Evolutionary conservation across 2,888 invertebrate genomes (phyloP).

Genomic region (Dicyrtoma fusca): DNA sequence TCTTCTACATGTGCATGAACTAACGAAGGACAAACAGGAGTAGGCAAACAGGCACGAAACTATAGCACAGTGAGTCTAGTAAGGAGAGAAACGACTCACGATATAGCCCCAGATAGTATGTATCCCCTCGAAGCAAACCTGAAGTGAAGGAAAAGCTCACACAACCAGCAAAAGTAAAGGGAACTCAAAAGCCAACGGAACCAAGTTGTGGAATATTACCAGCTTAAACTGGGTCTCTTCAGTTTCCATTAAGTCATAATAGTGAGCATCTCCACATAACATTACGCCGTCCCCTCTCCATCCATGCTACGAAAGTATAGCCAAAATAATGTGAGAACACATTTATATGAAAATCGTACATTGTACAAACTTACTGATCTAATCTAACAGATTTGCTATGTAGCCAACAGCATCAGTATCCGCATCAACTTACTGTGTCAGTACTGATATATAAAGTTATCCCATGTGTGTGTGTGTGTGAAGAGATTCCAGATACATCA

Average conservation of each 20-base stretch:
- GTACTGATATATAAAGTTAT: too few relatives aligned
- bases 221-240: conserved; percentile 34
- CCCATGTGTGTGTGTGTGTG: too few relatives aligned
- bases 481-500: too few relatives aligned
- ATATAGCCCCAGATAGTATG: too few relatives aligned
- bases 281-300: not conserved
- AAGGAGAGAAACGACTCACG: not conserved
- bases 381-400: too few relatives aligned
- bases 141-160: not conserved
- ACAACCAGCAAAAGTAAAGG: not conserved
- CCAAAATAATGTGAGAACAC: too few relatives aligned
- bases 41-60: not conserved
- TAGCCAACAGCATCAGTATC: too few relatives aligned
- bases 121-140: too few relatives aligned
- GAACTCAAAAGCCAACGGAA: conserved; percentile 1
- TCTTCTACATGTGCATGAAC: not conserved
- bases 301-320: not conserved
- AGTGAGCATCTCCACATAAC: not conserved
- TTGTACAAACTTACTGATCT: too few relatives aligned
- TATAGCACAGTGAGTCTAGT: not conserved
- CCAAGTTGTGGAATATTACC: conserved; percentile 32
- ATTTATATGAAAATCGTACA: too few relatives aligned
- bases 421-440: too few relatives aligned
- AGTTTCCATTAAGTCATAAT: conserved; percentile 21
- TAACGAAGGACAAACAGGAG: conserved; percentile 18